A percentile compares a stretch with the other conserved stretches of the same genome.
Evolutionary conservation across 2,113 vertebrate genomes (phyloP).

Genomic region (Cisticola juncidis): DNA sequence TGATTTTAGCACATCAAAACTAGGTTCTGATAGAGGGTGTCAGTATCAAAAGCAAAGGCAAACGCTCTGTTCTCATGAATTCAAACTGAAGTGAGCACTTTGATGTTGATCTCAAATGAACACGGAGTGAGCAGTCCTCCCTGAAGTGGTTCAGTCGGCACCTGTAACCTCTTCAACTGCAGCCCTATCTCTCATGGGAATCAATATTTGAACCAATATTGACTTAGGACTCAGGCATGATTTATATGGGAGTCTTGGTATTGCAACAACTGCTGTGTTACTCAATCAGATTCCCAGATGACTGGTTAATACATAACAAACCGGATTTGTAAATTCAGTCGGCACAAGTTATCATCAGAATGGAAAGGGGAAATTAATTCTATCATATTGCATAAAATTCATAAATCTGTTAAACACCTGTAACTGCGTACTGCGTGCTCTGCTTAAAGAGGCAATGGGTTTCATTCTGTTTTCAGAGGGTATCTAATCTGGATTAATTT

Average conservation of each 20-base stretch:
- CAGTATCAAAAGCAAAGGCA: neutral
- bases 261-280: conserved; percentile 57
- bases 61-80: neutral
- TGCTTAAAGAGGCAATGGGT: neutral
- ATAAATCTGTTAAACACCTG: neutral
- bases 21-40: neutral
- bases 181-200: conserved; percentile 28
- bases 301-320: conserved; percentile 59
- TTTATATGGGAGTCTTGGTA: conserved; percentile 43
- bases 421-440: neutral
- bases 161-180: conserved; percentile 30
- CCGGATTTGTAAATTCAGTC: neutral
- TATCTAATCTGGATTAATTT: neutral
- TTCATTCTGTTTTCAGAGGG: neutral
- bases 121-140: neutral
- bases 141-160: neutral
- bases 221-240: conserved; percentile 27
- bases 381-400: neutral
- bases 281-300: conserved; percentile 55
- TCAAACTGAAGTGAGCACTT: neutral
- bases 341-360: neutral
- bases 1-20: conserved; percentile 5
- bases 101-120: neutral
- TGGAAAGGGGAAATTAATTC: neutral
- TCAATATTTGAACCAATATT: conserved; percentile 57